Conservation (phyloP, 2,888 invertebrate species). For the Hyppa rectilinea region DNA sequence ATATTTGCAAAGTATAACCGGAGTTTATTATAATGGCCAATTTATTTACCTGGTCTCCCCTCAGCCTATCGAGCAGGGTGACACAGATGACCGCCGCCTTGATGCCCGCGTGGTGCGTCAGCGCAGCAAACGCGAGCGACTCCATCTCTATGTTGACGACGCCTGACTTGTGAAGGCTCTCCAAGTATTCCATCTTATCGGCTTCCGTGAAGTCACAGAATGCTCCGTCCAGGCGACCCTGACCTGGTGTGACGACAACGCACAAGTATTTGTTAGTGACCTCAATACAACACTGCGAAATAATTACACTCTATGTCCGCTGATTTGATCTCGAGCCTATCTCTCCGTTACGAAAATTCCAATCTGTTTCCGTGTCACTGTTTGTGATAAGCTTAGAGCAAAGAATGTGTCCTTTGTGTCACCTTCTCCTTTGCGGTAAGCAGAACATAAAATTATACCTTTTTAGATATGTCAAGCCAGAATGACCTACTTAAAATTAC, state of each 20-base stretch:
- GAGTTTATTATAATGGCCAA: background rate
- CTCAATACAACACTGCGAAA: conserved; percentile 20
- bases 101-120: conserved; percentile 98
- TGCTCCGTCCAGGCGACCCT: conserved; percentile 98
- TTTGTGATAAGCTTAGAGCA: conserved; percentile 4
- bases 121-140: conserved; percentile 97
- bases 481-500: background rate
- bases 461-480: background rate
- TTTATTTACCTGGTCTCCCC: conserved; percentile 97
- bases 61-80: conserved; percentile 96
- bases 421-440: conserved; percentile 14
- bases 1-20: background rate
- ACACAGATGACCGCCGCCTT: conserved; percentile 98
- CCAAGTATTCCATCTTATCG: conserved; percentile 97
- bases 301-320: conserved; percentile 7
- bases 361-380: conserved; percentile 25
- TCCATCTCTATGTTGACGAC: conserved; percentile 99
- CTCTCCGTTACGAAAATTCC: conserved; percentile 14
- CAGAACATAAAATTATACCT: background rate
- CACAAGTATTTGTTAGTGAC: conserved; percentile 20
- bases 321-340: conserved; percentile 23
- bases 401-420: conserved; percentile 19
- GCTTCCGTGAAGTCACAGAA: conserved; percentile 97
- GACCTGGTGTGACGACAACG: conserved; percentile 90
- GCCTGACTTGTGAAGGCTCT: conserved; percentile 93